A percentile compares a stretch with the other conserved stretches of the same genome.
These are phyloP conservation scores for Pagetopsis macropterus DNA, from an alignment of 2,797 vertebrate species.

Conservation along the genomic window DNA sequence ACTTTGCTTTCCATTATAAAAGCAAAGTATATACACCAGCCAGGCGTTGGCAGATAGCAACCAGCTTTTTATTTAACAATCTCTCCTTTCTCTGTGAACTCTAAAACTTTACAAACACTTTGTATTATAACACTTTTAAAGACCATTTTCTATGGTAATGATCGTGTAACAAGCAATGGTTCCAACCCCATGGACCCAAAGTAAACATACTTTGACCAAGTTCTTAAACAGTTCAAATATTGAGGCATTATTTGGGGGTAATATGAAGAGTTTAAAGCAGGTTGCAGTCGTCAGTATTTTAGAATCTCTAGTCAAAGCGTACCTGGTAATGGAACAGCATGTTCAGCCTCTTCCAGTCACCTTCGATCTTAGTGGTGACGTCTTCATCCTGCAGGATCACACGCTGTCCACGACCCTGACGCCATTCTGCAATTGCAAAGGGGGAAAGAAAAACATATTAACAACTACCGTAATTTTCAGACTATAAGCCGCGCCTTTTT, in stretches of 20 bases:
- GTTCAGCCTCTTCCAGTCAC: slow-evolving; percentile 98
- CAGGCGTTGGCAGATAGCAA: background rate
- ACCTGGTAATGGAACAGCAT: slow-evolving; percentile 90
- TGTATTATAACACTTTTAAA: background rate
- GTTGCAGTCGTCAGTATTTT: background rate
- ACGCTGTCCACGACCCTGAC: slow-evolving; percentile 91
- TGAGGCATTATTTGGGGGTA: background rate
- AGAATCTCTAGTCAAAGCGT: slow-evolving; percentile 3
- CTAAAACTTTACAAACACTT: slow-evolving; percentile 14
- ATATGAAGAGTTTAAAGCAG: background rate
- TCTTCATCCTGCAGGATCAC: slow-evolving; percentile 97
- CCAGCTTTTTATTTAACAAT: background rate
- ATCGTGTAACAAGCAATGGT: background rate
- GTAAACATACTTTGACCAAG: background rate
- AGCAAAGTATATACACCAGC: background rate
- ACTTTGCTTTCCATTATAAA: slow-evolving; percentile 3
- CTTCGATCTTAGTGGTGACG: slow-evolving; percentile 96
- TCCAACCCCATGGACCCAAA: background rate
- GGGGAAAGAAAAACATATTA: background rate
- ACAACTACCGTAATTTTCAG: no score
- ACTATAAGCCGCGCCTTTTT: no score
- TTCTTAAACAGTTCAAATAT: background rate
- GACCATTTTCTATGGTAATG: background rate
- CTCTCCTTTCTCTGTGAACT: slow-evolving; percentile 6
- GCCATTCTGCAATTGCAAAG: slow-evolving; percentile 87